Percentiles rank a stretch among this genome's conserved stretches.
phyloP scores from a whole-genome alignment of 2,888 invertebrate genomes.

The Stenurella melanura region DNA sequence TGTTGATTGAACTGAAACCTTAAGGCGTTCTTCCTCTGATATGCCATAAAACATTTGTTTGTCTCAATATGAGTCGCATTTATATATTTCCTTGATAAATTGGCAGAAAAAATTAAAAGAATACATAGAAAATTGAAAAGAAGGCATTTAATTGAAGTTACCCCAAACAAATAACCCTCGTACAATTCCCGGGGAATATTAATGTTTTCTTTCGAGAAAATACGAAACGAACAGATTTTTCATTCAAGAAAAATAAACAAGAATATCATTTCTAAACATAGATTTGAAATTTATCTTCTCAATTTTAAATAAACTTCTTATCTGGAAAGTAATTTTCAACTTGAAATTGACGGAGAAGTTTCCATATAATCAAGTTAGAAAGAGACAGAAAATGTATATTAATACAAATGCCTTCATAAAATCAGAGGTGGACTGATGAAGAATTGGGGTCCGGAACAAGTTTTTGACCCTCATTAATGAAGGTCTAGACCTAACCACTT shows the following conservation, averaged over 20 bases:
- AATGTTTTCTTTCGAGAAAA: conserved; percentile 15
- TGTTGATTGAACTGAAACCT: too few species aligned
- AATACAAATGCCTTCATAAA: conserved; percentile 14
- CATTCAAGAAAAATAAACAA: conserved; percentile 20
- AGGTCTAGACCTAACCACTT: conserved; percentile 8
- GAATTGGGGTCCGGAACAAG: conserved; percentile 20
- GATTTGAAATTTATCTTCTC: conserved; percentile 15
- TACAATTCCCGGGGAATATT: conserved; percentile 30
- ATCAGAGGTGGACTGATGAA: conserved; percentile 12
- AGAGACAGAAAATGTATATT: conserved; percentile 5
- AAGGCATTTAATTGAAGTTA: conserved; percentile 10
- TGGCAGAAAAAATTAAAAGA: conserved; percentile 6
- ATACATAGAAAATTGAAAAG: neutral
- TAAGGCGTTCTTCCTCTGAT: too few species aligned
- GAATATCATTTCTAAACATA: conserved; percentile 31
- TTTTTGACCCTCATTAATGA: conserved; percentile 21
- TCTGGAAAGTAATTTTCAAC: conserved; percentile 30
- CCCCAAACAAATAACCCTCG: conserved; percentile 23
- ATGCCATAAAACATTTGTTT: too few species aligned
- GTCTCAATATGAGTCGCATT: neutral
- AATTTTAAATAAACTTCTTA: conserved; percentile 29
- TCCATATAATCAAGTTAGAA: conserved; percentile 19
- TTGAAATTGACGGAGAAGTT: conserved; percentile 15
- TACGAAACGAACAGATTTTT: conserved; percentile 23
- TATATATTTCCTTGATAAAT: neutral